Conservation (phyloP, 2,797 vertebrate genomes). For the Botia almorhae region DNA sequence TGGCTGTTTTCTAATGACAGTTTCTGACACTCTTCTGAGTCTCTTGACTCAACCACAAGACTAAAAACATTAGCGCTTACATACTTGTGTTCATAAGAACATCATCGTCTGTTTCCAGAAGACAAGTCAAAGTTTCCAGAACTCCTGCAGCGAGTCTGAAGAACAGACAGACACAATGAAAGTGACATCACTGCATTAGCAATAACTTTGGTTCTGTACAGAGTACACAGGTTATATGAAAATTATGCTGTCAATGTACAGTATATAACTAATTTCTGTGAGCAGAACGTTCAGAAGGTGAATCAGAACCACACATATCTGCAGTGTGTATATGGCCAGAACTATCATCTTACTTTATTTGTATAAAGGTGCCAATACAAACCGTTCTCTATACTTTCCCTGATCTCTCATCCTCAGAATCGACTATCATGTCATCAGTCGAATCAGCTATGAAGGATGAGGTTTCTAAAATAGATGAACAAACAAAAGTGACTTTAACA, state of each 20-base stretch:
- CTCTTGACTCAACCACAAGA: too few relatives aligned
- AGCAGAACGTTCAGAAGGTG: background rate
- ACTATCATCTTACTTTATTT: background rate
- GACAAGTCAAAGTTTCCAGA: too few relatives aligned
- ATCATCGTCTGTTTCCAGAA: slow-evolving; percentile 55
- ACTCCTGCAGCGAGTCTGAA: too few relatives aligned
- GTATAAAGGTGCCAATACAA: slow-evolving; percentile 57
- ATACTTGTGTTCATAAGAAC: background rate
- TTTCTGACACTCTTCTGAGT: too few relatives aligned
- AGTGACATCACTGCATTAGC: background rate
- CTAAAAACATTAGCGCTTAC: too few relatives aligned
- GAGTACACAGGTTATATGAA: background rate
- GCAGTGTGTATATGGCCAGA: slow-evolving; percentile 9
- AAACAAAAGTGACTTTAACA: background rate
- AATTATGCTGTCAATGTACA: background rate
- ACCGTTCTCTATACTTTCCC: slow-evolving; percentile 76
- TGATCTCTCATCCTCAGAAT: slow-evolving; percentile 80
- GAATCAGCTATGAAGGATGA: slow-evolving; percentile 19
- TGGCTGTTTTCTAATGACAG: background rate
- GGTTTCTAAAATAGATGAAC: background rate
- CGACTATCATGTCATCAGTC: slow-evolving; percentile 72
- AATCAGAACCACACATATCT: background rate
- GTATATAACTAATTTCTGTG: background rate
- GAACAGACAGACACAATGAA: slow-evolving; percentile 15
- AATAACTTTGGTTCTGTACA: background rate